Base-by-base conservation (phyloP, 2,888 invertebrate genomes). In the Pyrocoelia pectoralis region DNA sequence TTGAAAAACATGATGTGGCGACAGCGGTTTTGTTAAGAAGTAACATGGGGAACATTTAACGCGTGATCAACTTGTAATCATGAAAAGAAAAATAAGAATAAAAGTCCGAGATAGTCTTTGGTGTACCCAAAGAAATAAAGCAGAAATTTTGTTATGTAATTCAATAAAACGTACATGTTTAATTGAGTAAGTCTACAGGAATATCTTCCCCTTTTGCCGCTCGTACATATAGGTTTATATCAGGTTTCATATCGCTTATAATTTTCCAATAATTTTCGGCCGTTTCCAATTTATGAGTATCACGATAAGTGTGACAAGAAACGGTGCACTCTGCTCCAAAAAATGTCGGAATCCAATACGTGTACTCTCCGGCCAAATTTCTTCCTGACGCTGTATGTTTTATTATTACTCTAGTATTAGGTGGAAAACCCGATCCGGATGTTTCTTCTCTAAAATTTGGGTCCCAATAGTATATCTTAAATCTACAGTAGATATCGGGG, bases 401-500 rank as follows among this genome's bases (percentile, higher is more conserved):
- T 29, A 81, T 79, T 14, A 80, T 76, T 1, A 80, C 67, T 52
- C 72, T 73, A 0, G 73, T 67, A 60, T 79, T 73, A 2, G 79
- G 78, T 14, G 68, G 58, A 53, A 79, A 73, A 10, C 73, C 69
- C 1, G 77, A 72, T 6, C 79, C 79, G 1, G 65, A 48, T 1
- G 78, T 75, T 70, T 79, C 76, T 48, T 70, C 70, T 2, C 81
- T 68, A 53, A 69, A 69, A 24, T 72, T 66, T 0, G 79, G 78
- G 53, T 77, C 68, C 72, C 77, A 77, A 63, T 80, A 79, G 5
- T 77, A 70, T 50, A 80, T 70, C 65, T 79, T 80, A 66, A 81
- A 81, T 57, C 77, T 70, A 59, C 80, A 80, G 63, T 80, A 81
- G 56, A 78, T 70, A 70, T 80, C 79, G 0, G 79, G 78, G 55